Evolutionary conservation across 2,797 vertebrate genomes (phyloP).

Genomic region (Trachurus trachurus): DNA sequence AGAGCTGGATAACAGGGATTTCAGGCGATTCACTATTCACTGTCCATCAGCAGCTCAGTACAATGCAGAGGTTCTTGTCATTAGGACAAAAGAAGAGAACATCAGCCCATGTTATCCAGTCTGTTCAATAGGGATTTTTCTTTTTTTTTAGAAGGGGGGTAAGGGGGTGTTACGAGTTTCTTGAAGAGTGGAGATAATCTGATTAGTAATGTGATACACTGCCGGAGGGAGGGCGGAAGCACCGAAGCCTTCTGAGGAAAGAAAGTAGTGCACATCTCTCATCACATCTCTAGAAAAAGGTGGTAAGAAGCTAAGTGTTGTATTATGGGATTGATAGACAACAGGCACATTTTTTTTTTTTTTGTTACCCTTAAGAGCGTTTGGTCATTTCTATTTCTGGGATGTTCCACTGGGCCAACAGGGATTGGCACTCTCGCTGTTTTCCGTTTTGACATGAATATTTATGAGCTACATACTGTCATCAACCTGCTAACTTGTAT

Average conservation of each 20-base stretch:
- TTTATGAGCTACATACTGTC: constrained; percentile 12
- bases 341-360: neutral
- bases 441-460: constrained; percentile 36
- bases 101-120: constrained; percentile 19
- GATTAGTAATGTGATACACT: constrained; percentile 70
- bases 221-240: constrained; percentile 34
- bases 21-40: constrained; percentile 9
- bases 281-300: constrained; percentile 40
- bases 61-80: constrained; percentile 25
- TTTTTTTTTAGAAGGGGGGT: neutral
- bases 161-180: constrained; percentile 18
- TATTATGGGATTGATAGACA: constrained; percentile 32
- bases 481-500: constrained; percentile 23
- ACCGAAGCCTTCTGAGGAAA: constrained; percentile 36
- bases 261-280: constrained; percentile 41
- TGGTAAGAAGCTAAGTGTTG: constrained; percentile 42
- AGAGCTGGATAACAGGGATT: constrained; percentile 23
- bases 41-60: constrained; percentile 23
- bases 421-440: constrained; percentile 23
- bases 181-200: constrained; percentile 67
- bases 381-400: constrained; percentile 41
- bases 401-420: constrained; percentile 5
- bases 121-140: constrained; percentile 19
- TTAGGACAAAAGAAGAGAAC: constrained; percentile 39
- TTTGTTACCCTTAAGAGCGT: constrained; percentile 11